These are phyloP conservation scores for Automeris io DNA, from an alignment of 2,888 invertebrate species.

Conservation along the genomic window DNA sequence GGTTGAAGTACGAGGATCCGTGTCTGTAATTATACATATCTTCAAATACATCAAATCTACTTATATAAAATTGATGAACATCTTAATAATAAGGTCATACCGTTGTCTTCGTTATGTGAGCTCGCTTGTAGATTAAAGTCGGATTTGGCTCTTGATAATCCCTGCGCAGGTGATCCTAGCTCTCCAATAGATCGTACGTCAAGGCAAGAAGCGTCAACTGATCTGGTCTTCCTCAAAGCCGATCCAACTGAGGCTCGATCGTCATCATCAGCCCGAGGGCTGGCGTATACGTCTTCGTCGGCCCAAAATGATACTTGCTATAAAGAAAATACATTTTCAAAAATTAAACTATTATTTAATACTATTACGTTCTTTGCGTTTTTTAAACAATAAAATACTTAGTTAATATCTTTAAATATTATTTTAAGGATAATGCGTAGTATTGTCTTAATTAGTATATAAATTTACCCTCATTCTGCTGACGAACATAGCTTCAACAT, in stretches of 20 bases:
- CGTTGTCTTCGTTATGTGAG: conserved; percentile 81
- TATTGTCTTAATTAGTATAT: not conserved
- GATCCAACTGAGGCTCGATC: conserved; percentile 86
- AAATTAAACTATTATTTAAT: too few species aligned
- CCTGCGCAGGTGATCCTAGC: conserved; percentile 79
- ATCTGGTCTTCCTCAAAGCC: conserved; percentile 89
- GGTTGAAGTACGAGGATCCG: conserved; percentile 55
- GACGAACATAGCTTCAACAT: conserved; percentile 88
- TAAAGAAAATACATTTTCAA: not conserved
- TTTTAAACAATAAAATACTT: too few species aligned
- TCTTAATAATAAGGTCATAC: conserved; percentile 44
- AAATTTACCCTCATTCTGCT: conserved; percentile 85
- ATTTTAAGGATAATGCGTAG: not conserved
- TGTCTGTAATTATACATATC: conserved; percentile 3
- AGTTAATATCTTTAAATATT: not conserved
- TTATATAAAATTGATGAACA: too few species aligned
- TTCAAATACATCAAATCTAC: too few species aligned
- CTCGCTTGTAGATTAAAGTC: conserved; percentile 90
- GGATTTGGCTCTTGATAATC: conserved; percentile 88
- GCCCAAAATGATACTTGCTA: conserved; percentile 89
- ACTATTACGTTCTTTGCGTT: too few species aligned
- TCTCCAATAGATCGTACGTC: conserved; percentile 86
- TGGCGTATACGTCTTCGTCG: conserved; percentile 84
- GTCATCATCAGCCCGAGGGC: conserved; percentile 82
- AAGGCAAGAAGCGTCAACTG: conserved; percentile 92